Percentiles rank a stretch among this genome's conserved stretches.
phyloP scores from a whole-genome alignment of 2,113 vertebrate genomes.

The Aphyosemion australe region DNA sequence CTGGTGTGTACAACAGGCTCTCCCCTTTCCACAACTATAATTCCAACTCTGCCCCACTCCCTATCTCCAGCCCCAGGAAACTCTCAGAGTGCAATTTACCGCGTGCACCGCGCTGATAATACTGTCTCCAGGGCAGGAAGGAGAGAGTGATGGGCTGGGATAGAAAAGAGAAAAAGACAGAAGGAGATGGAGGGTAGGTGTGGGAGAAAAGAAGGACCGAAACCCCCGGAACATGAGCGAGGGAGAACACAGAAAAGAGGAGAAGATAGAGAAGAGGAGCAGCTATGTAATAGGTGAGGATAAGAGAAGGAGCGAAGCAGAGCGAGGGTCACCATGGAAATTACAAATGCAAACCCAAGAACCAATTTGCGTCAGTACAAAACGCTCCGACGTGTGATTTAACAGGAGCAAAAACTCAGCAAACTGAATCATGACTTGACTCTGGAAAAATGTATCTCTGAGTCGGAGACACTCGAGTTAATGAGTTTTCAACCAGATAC shows the following conservation, averaged over 20 bases:
- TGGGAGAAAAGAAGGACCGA: neutral
- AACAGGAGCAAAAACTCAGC: constrained; percentile 26
- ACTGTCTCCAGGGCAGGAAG: constrained; percentile 53
- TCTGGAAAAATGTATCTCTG: constrained; percentile 19
- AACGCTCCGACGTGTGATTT: constrained; percentile 36
- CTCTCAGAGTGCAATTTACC: constrained; percentile 73
- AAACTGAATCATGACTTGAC: constrained; percentile 28
- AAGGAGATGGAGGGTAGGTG: constrained; percentile 19
- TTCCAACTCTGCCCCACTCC: constrained; percentile 48
- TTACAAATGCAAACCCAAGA: constrained; percentile 49
- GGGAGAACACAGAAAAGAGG: constrained; percentile 23
- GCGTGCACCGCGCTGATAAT: constrained; percentile 68
- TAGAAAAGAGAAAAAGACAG: constrained; percentile 44
- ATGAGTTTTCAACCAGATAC: constrained; percentile 33
- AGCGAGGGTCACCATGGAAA: constrained; percentile 42
- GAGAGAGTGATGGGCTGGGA: constrained; percentile 56
- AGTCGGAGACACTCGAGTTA: constrained; percentile 22
- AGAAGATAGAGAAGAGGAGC: constrained; percentile 20
- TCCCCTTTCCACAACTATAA: constrained; percentile 29
- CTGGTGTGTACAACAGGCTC: constrained; percentile 83
- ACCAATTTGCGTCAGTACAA: constrained; percentile 40
- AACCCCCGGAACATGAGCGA: constrained; percentile 23
- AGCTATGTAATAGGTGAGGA: constrained; percentile 25
- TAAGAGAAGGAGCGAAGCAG: constrained; percentile 5
- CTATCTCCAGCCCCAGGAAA: constrained; percentile 81